phyloP scores from a whole-genome alignment of 2,113 vertebrate genomes.

The Thunnus maccoyii region DNA sequence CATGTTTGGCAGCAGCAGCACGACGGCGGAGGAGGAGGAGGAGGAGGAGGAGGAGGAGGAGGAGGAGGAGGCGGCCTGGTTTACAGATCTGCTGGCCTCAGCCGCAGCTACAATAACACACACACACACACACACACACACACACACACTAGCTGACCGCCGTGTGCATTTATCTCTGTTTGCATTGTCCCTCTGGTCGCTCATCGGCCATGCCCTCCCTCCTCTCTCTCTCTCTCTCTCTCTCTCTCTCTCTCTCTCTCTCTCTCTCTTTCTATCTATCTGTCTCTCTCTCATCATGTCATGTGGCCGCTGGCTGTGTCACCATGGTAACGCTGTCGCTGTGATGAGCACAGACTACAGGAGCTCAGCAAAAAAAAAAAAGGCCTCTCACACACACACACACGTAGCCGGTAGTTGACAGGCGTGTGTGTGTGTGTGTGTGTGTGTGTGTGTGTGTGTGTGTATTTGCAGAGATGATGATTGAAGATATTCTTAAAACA shows the following conservation, averaged over 20 bases:
- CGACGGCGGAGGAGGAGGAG: no score
- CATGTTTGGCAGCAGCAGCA: no score
- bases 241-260: neutral
- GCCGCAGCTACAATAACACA: slow-evolving; percentile 56
- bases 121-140: slow-evolving; percentile 17
- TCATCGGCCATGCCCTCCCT: slow-evolving; percentile 1
- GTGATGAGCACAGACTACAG: slow-evolving; percentile 40
- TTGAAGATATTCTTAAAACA: no score
- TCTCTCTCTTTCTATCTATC: neutral
- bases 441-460: no score
- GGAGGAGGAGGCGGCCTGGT: slow-evolving; percentile 17
- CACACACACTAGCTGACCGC: slow-evolving; percentile 22
- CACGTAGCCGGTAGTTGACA: neutral
- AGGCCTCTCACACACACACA: neutral
- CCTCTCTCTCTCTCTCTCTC: neutral
- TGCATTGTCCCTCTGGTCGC: slow-evolving; percentile 55
- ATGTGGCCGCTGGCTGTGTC: slow-evolving; percentile 49
- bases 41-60: no score
- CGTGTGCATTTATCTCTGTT: slow-evolving; percentile 57
- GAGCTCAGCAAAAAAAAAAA: slow-evolving; percentile 35
- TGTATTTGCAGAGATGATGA: no score
- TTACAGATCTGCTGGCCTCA: slow-evolving; percentile 67
- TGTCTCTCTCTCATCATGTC: slow-evolving; percentile 38
- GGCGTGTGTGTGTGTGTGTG: no score
- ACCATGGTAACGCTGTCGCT: slow-evolving; percentile 62